Evolutionary conservation across 1,140 invertebrate species (phyloP), one percentile per base, ranked within the genome.

Genomic region (Apis cerana): DNA sequence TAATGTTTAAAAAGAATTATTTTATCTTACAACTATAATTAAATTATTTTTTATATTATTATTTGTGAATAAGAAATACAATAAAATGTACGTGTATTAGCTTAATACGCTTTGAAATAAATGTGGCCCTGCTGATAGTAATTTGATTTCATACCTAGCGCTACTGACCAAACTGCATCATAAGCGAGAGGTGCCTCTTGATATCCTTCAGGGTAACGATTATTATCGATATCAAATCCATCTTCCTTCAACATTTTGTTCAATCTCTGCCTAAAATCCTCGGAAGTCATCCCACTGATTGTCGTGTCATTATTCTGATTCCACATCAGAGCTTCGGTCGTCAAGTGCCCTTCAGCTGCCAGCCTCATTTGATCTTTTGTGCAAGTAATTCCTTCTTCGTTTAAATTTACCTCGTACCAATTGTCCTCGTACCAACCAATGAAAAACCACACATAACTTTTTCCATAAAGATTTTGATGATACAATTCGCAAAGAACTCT

Each of bases 361-460:
- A 96, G 95, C 65, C 96, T 94, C 97, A 99, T 99, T 93, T 99
- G 96, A 87, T 99, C 97, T 61, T 95, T 95, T 0, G 98, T 99
- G 92, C 99, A 99, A 82, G 98, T 97, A 50, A 99, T 97, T 23
- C 96, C 96, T 92, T 99, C 98, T 70, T 98, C 97, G 80, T 98
- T 96, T n/a, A 98, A 92, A 89, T 97, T 97, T 0, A 96, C 95
- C 90, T 98, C 97, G 92, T 98, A 99, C 99, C 99, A 99, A 91
- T 99, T 99, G 92, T 99, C 99, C 91, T 99, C 98, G 93, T 99
- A 99, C 99, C 99, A 99, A 64, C 97, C 99, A 90, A 99, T 99
- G 93, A 99, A 99, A 93, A 99, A 99, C 99, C 99, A 99, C 0
- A 99, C 99, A 94, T 99, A 98, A 59, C 97, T 97, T 89, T 98